Conservation (phyloP, 2,797 vertebrate genomes). For the Myotis pilosus region DNA sequence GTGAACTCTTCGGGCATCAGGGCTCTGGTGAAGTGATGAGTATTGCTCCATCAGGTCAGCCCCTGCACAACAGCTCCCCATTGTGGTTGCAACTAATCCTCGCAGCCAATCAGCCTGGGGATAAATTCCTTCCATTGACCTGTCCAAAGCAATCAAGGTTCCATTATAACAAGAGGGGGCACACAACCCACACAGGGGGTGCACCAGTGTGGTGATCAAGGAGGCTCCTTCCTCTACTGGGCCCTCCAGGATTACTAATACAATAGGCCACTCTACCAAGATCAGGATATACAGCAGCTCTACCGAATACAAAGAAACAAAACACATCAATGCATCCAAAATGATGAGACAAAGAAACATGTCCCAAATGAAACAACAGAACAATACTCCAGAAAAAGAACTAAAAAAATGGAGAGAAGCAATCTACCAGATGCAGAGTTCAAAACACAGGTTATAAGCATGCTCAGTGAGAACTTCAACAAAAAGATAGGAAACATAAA, state of each 20-base stretch:
- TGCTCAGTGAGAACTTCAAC: not conserved
- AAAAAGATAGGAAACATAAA: not conserved
- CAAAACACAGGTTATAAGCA: not conserved
- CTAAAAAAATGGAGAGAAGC: not conserved
- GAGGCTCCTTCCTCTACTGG: not conserved
- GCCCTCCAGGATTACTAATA: not conserved
- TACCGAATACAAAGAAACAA: not conserved
- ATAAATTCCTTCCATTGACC: not conserved
- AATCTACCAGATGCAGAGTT: not conserved
- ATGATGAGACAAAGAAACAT: not conserved
- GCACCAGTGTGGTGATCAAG: not conserved
- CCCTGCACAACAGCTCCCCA: not conserved
- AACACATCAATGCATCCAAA: not conserved
- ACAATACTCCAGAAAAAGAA: not conserved
- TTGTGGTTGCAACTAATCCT: not conserved
- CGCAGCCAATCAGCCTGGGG: not conserved
- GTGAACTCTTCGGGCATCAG: not conserved
- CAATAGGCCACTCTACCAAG: not conserved
- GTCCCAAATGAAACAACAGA: not conserved
- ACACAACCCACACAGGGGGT: not conserved
- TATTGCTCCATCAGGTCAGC: too few relatives aligned
- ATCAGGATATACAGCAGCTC: not conserved
- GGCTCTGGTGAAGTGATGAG: not conserved
- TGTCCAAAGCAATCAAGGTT: not conserved
- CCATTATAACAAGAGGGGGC: not conserved